Conservation (phyloP, 1,140 invertebrate genomes). For the Phortica variegata region DNA sequence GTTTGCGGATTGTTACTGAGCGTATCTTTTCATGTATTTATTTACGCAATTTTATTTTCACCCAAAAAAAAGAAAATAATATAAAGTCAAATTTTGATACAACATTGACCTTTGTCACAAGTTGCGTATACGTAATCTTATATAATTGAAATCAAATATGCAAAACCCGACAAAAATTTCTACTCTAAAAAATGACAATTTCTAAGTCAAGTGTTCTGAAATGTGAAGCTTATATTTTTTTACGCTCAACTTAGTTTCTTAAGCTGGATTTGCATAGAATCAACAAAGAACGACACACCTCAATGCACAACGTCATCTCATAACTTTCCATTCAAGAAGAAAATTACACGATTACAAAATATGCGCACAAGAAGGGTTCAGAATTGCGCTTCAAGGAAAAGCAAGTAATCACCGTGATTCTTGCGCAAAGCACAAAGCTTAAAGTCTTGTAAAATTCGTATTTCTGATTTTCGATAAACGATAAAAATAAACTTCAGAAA, state of each 20-base stretch:
- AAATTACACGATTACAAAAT: no score
- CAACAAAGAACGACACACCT: constrained; percentile 25
- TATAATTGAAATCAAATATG: constrained; percentile 51
- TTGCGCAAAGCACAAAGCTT: no score
- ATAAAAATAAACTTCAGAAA: no score
- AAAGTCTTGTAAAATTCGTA: no score
- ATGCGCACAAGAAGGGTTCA: no score
- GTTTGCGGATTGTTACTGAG: constrained; percentile 44
- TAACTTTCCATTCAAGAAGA: no score
- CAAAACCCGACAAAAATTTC: constrained; percentile 26
- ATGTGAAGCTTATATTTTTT: not conserved
- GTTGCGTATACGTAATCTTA: constrained; percentile 48
- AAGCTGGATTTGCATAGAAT: not conserved
- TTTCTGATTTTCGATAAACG: no score
- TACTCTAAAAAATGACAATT: constrained; percentile 1
- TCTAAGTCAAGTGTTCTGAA: constrained; percentile 2
- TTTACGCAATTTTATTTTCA: not conserved
- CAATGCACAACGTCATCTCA: constrained; percentile 33
- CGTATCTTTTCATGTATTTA: no score
- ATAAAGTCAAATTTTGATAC: no score
- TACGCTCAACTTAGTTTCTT: no score
- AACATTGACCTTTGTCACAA: constrained; percentile 15
- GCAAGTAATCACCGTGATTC: no score
- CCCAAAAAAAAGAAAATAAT: constrained; percentile 33
- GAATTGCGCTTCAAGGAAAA: no score